Evolutionary conservation across 2,113 vertebrate species (phyloP), one percentile per base, ranked within the genome.

Genomic region (Sylvia atricapilla): DNA sequence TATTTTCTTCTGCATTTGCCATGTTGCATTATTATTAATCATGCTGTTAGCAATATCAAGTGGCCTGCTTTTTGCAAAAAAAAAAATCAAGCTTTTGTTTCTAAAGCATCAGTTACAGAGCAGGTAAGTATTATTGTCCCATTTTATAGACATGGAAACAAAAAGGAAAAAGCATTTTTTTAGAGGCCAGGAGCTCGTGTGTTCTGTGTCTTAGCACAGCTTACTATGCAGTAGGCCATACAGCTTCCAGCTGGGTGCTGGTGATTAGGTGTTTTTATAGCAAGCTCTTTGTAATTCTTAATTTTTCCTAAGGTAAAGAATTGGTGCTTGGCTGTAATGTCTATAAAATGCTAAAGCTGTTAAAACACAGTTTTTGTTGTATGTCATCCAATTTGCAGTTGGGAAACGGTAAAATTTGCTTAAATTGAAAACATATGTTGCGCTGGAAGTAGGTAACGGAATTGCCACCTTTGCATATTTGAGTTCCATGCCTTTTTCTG

Each of bases 281-380:
- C 52, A 72, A 93, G 13, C 8, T 82, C 88, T 95, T 91, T 90
- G 80, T 92, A 94, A 90, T 89, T 90, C 80, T 75, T 90, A 67
- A 82, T 94, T 96, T 96, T 95, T 96, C 92, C 69, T 92, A 53
- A 89, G 73, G 73, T 96, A 72, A 94, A 92, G 73, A 49, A 76
- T 69, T 89, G 86, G 41, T 89, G 76, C 60, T 72, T 77, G 60
- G 49, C 56, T 92, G 37, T 68, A 94, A 94, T 66, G 80, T 93
- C 92, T 93, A 90, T 89, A 96, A 96, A 96, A 96, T 72, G 28
- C 62, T 89, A 90, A 94, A 90, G 86, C 92, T 95, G 69, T 96
- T 94, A 95, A 95, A 96, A 93, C 72, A 93, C 79, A 82, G 86
- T 92, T 96, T 97, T 96, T 94, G 95, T 92, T 94, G 92, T 95